Evolutionary conservation across 1,140 invertebrate species (phyloP).

Genomic region (Sipha flava): DNA sequence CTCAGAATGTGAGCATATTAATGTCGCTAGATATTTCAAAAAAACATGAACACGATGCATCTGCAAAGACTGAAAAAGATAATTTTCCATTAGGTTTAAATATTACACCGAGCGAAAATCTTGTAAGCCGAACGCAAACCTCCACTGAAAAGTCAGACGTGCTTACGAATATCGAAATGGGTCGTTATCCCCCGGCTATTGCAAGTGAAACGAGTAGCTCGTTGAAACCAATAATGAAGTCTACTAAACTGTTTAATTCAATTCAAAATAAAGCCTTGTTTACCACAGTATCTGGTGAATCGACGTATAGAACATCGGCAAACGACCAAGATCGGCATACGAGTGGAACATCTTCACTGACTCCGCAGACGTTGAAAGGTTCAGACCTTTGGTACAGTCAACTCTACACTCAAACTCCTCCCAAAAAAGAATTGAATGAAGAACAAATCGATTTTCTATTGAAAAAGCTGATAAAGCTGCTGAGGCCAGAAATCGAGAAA

Average conservation of each 20-base stretch:
- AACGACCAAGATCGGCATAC: neutral
- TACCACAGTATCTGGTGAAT: neutral
- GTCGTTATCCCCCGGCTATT: neutral
- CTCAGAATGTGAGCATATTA: neutral
- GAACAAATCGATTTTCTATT: neutral
- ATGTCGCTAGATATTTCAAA: too few species aligned
- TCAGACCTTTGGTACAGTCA: neutral
- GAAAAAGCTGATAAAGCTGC: constrained; percentile 1
- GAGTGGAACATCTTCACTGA: neutral
- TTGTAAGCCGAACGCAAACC: neutral
- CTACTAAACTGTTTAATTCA: neutral
- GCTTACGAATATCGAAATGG: neutral
- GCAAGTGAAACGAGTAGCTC: neutral
- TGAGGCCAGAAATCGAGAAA: neutral
- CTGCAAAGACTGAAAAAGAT: neutral
- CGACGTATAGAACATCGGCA: neutral
- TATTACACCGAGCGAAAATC: neutral
- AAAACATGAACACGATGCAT: too few species aligned
- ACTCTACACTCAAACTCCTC: neutral
- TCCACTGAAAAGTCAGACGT: neutral
- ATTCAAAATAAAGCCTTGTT: neutral
- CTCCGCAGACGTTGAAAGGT: neutral
- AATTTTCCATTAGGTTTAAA: neutral
- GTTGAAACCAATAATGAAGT: neutral
- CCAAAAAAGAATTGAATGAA: neutral